Percentiles rank a stretch among this genome's conserved stretches.
These are phyloP conservation scores for Trichomycterus rosablanca DNA, from an alignment of 2,113 vertebrate genomes.

Conservation along the genomic window DNA sequence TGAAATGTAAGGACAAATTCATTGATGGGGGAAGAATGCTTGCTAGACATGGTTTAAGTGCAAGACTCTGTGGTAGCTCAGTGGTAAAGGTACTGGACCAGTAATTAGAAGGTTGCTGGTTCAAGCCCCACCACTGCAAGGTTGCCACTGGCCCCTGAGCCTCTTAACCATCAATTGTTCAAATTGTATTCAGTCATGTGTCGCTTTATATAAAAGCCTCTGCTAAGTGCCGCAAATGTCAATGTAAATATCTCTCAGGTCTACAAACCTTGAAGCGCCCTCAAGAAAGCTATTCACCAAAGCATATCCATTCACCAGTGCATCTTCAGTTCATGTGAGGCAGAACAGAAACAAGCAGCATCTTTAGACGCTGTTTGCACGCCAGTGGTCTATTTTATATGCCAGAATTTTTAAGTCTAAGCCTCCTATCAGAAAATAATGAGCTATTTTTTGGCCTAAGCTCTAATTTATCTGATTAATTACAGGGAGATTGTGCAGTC, in stretches of 20 bases:
- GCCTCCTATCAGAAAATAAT: no score
- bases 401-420: neutral
- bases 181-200: neutral
- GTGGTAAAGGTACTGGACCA: no score
- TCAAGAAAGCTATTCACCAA: neutral
- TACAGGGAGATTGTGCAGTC: no score
- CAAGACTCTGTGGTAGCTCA: no score
- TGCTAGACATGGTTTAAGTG: no score
- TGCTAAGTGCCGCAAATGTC: no score
- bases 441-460: no score
- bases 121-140: no score
- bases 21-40: neutral
- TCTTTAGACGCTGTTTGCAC: no score
- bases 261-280: slow-evolving; percentile 4
- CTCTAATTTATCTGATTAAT: slow-evolving; percentile 4
- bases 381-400: slow-evolving; percentile 14
- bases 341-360: neutral
- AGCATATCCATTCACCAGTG: neutral
- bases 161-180: no score
- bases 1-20: neutral
- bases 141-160: no score
- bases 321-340: neutral
- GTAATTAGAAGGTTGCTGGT: no score
- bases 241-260: neutral
- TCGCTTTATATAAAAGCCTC: slow-evolving; percentile 9